Base-by-base conservation (phyloP, 2,113 vertebrate genomes). In the Rhizomys pruinosus region DNA sequence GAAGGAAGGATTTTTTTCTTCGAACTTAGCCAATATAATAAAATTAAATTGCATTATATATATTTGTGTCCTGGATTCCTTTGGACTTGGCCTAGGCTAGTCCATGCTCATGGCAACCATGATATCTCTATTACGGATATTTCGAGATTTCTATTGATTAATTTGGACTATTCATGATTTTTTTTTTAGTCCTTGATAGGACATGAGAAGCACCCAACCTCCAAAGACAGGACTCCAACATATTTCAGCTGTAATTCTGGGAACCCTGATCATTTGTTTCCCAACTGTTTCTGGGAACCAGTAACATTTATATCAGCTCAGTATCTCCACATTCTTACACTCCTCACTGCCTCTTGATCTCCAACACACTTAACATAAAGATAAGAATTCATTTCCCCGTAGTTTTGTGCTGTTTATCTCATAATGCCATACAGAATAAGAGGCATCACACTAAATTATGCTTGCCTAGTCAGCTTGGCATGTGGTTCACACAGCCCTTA, bases 121-220 rank as follows among this genome's bases (percentile, higher is more conserved):
- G 16, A 29, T 2, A 22, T 80, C 12, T 42, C 23, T 25, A 66
- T 39, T 20, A 44, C 2, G 0, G 5, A 8, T 80, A 92, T 84
- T 63, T 90, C 64, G 87, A 73, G 69, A 84, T 59, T 92, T 74
- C 84, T 59, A 87, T 32, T 34, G 10, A 4, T 90, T 92, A 74
- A 79, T 71, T 84, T 39, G n/a, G 1, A 71, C 23, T 76, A 34
- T 12, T 92, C n/a, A 27, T 78, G 39, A 74, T 44, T 87, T 90
- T 59, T 59, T 73, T 59, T 59, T 73, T 59, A 37, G 71, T 89
- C 74, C 71, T 55, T 39, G 11, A 22, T n/a, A 20, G 39, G 20
- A 78, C 47, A 64, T 32, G 5, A 77, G 69, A 81, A 72, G 57
- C 52, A 64, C 66, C 23, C 39, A 64, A 61, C 15, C 16, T 63